phyloP scores from a whole-genome alignment of 1,140 invertebrate species.

The Drosophila lini region DNA sequence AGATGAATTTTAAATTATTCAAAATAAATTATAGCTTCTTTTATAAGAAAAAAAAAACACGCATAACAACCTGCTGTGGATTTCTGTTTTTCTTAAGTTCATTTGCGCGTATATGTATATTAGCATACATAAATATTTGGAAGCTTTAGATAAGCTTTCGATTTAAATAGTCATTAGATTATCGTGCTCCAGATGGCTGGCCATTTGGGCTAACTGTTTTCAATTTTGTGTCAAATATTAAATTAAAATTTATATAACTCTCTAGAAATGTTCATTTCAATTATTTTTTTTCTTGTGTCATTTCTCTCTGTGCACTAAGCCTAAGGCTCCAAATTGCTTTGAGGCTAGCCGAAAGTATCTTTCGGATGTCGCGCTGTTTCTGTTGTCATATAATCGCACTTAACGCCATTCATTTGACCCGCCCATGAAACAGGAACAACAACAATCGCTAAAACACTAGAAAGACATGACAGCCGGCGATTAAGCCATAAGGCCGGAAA shows the following conservation, averaged over 20 bases:
- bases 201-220: not conserved
- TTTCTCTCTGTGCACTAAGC: slow-evolving; percentile 3
- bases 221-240: not conserved
- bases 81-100: not conserved
- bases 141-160: slow-evolving; percentile 2
- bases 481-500: slow-evolving; percentile 56
- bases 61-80: not conserved
- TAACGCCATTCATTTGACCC: slow-evolving; percentile 36
- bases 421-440: slow-evolving; percentile 12
- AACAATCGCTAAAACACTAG: slow-evolving; percentile 26
- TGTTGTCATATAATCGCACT: slow-evolving; percentile 49
- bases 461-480: slow-evolving; percentile 69
- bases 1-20: not conserved
- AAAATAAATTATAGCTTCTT: not conserved
- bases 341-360: slow-evolving; percentile 30
- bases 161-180: not conserved
- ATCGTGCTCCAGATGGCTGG: too few species aligned
- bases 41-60: not conserved
- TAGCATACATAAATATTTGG: slow-evolving; percentile 7
- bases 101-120: not conserved
- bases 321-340: slow-evolving; percentile 18
- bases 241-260: not conserved
- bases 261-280: too few species aligned
- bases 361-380: slow-evolving; percentile 28
- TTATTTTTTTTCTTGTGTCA: too few species aligned